phyloP scores from a whole-genome alignment of 2,888 invertebrate genomes.

The Craniophora ligustri region DNA sequence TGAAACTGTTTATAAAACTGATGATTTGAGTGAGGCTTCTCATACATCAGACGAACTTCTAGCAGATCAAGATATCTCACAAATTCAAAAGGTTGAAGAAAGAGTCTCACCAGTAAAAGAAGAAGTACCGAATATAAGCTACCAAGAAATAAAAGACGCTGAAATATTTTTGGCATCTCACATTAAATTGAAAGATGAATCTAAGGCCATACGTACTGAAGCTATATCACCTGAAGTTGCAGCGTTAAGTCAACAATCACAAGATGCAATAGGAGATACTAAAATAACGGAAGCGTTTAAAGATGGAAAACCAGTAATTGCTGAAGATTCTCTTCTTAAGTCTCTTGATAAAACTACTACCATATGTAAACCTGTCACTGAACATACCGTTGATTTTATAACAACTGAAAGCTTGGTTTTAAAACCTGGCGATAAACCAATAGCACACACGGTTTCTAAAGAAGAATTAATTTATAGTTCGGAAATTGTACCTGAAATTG shows the following conservation, averaged over 20 bases:
- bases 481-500: not conserved
- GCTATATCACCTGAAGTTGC: not conserved
- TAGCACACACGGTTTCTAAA: slow-evolving; percentile 1
- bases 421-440: not conserved
- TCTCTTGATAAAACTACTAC: slow-evolving; percentile 7
- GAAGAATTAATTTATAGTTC: not conserved
- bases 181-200: slow-evolving; percentile 7
- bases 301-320: slow-evolving; percentile 7
- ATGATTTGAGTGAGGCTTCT: slow-evolving; percentile 4
- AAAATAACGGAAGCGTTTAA: not conserved
- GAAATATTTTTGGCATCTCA: slow-evolving; percentile 55
- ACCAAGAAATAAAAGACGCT: slow-evolving; percentile 63
- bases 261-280: not conserved
- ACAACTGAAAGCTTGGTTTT: slow-evolving; percentile 2
- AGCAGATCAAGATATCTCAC: not conserved
- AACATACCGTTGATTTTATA: slow-evolving; percentile 20
- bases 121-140: slow-evolving; percentile 45
- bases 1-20: slow-evolving; percentile 24
- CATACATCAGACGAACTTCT: not conserved
- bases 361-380: slow-evolving; percentile 1
- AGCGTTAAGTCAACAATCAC: not conserved
- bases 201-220: not conserved
- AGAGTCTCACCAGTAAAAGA: slow-evolving; percentile 36
- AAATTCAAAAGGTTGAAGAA: not conserved
- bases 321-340: slow-evolving; percentile 18